Evolutionary conservation across 2,113 vertebrate species (phyloP).

Genomic region (Lophius piscatorius): DNA sequence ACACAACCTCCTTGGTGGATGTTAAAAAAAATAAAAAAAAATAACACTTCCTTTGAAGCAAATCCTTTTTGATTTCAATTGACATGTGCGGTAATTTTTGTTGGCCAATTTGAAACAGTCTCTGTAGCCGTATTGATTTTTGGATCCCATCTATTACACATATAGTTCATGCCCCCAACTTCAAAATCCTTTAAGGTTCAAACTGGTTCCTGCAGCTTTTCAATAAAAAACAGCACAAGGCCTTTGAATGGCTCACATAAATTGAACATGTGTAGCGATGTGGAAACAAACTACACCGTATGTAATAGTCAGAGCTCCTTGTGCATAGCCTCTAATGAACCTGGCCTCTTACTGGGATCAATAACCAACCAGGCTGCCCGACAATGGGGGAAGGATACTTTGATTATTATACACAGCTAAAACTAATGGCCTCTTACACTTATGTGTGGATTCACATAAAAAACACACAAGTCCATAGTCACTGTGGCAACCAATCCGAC

Average conservation of each 20-base stretch:
- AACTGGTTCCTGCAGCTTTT: neutral
- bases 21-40: too few relatives aligned
- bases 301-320: neutral
- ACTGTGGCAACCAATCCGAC: constrained; percentile 69
- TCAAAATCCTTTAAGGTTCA: neutral
- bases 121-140: constrained; percentile 1
- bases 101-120: neutral
- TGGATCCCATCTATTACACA: neutral
- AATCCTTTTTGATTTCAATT: neutral
- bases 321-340: constrained; percentile 22
- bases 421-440: constrained; percentile 16
- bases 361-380: constrained; percentile 2
- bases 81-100: too few relatives aligned
- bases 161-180: neutral
- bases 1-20: too few relatives aligned
- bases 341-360: constrained; percentile 22
- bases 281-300: neutral
- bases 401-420: constrained; percentile 23
- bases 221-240: neutral
- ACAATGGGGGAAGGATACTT: neutral
- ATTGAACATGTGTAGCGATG: constrained; percentile 1
- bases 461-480: constrained; percentile 34
- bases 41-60: neutral
- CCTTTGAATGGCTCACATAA: neutral
- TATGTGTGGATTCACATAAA: constrained; percentile 19